phyloP scores from a whole-genome alignment of 2,113 vertebrate genomes.

The Clinocottus analis region DNA sequence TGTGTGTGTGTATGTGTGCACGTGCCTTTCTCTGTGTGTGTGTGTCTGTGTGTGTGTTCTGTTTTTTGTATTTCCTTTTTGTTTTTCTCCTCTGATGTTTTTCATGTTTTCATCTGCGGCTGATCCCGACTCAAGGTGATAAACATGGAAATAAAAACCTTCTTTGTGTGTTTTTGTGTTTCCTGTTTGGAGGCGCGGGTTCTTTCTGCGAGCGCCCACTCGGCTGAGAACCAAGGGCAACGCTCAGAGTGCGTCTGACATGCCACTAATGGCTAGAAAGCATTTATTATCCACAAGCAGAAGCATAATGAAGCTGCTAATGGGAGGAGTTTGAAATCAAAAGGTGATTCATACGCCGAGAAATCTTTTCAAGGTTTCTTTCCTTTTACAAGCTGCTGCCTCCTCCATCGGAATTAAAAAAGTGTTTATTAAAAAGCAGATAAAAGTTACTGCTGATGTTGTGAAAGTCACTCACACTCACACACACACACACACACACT shows the following conservation, averaged over 20 bases:
- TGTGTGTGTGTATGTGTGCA: too few relatives aligned
- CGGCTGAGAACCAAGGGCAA: slow-evolving; percentile 63
- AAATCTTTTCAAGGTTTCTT: slow-evolving; percentile 67
- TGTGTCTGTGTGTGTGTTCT: too few relatives aligned
- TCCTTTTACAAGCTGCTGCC: slow-evolving; percentile 46
- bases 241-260: slow-evolving; percentile 31
- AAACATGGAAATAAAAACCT: slow-evolving; percentile 66
- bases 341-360: slow-evolving; percentile 47
- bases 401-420: slow-evolving; percentile 29
- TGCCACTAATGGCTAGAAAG: slow-evolving; percentile 69
- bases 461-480: slow-evolving; percentile 36
- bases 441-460: slow-evolving; percentile 26
- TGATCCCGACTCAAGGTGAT: slow-evolving; percentile 71
- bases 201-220: background rate
- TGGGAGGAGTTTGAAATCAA: slow-evolving; percentile 60
- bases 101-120: slow-evolving; percentile 54
- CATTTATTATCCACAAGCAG: slow-evolving; percentile 61
- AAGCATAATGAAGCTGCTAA: slow-evolving; percentile 69
- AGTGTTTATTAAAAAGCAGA: slow-evolving; percentile 58
- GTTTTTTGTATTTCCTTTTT: slow-evolving; percentile 22
- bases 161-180: slow-evolving; percentile 65
- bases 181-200: background rate
- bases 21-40: too few relatives aligned
- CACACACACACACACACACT: slow-evolving; percentile 12
- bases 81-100: slow-evolving; percentile 52